Conservation (phyloP, 2,113 vertebrate species). For the Lagopus muta region DNA sequence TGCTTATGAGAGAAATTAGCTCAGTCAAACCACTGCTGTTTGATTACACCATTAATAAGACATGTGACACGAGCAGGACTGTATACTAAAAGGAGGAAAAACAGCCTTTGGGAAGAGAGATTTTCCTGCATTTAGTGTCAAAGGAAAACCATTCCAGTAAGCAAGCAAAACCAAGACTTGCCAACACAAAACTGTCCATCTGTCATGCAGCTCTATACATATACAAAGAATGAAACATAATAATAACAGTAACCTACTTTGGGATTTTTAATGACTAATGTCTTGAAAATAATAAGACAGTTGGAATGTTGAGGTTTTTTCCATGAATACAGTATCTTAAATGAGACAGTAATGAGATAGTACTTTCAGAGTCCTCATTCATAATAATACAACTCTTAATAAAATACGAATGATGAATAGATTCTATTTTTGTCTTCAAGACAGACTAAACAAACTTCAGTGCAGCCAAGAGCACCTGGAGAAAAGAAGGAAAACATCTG, state of each 20-base stretch:
- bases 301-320: not conserved
- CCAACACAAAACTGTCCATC: not conserved
- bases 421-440: not conserved
- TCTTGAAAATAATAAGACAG: not conserved
- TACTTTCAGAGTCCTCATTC: not conserved
- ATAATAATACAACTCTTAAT: not conserved
- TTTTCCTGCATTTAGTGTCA: not conserved
- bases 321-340: not conserved
- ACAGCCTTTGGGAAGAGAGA: not conserved
- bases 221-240: not conserved
- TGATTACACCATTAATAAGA: constrained; percentile 1
- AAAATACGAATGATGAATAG: not conserved
- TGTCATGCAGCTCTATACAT: rapidly evolving
- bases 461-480: rapidly evolving
- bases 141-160: not conserved
- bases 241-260: not conserved
- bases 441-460: not conserved
- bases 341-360: not conserved
- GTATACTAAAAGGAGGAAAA: not conserved
- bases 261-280: not conserved
- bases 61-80: not conserved
- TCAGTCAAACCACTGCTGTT: not conserved
- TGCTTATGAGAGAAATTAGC: not conserved
- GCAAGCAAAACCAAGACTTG: not conserved
- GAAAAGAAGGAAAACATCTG: not conserved